Base-by-base conservation (phyloP, 2,113 vertebrate species). In the Lethenteron camtschaticum region DNA sequence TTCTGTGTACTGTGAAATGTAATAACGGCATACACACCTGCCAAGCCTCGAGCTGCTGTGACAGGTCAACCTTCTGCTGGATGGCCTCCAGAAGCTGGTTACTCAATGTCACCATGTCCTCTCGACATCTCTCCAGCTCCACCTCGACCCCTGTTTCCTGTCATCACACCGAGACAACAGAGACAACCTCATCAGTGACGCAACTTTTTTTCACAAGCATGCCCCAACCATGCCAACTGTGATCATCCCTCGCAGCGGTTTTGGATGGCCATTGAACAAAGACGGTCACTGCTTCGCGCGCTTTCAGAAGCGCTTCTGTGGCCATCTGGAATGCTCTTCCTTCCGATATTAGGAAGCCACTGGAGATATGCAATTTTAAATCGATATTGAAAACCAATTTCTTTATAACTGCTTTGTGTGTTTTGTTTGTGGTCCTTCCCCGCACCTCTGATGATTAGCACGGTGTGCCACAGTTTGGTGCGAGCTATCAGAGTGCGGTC, bases 11-110 rank as follows among this genome's bases (percentile, higher is more conserved):
- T 69, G 69, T n/a, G n/a, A 12, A 9, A 41, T 16, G 7, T 20
- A 9, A 11, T 16, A 69, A 14, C 14, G n/a, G 14, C n/a, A 14
- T 9, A 24, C 56, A 69, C 3, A 99, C 94, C 91, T 99, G 94
- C 94, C 94, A 99, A 70, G 94, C 94, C 83, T 99, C 94, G 75
- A 99, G 86, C 85, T 99, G 94, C 80, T 99, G 94, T 0, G 94
- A 99, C 77, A 99, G 82, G 79, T 86, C 95, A 77, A 96, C 85
- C 75, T 99, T 99, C 82, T 99, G 94, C 80, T 99, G 91, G 80
- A 99, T 96, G 78, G 91, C 91, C 0, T 99, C 91, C 78, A 99
- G 79, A 70, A 99, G 81, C 75, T 99, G 91, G 80, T 85, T 89
- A 73, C 95, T 99, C 72, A 99, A 82, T 78, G 90, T 90, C 88